A percentile compares a stretch with the other conserved stretches of the same genome.
These are phyloP conservation scores for Chymomyza caudatula DNA, from an alignment of 2,888 invertebrate genomes.

Conservation along the genomic window DNA sequence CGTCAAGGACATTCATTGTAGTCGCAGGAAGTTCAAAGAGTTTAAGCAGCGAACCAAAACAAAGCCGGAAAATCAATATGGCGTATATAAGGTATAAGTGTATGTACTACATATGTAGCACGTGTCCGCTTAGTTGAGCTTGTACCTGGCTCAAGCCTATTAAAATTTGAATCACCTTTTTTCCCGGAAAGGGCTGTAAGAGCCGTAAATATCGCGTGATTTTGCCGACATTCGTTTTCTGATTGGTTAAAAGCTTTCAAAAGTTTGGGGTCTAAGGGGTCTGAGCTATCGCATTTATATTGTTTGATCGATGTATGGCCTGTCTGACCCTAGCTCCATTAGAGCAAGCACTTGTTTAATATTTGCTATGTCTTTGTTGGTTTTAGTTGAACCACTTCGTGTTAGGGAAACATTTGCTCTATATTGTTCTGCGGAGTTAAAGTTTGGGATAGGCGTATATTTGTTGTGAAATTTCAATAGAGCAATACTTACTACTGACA, in stretches of 20 bases:
- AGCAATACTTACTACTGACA: constrained; percentile 45
- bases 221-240: constrained; percentile 49
- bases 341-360: constrained; percentile 30
- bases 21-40: constrained; percentile 65
- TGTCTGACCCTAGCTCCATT: constrained; percentile 22
- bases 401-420: constrained; percentile 36
- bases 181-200: neutral
- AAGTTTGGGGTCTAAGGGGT: neutral
- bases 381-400: constrained; percentile 31
- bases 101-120: constrained; percentile 37
- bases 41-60: constrained; percentile 35
- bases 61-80: constrained; percentile 53
- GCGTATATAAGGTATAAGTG: constrained; percentile 36
- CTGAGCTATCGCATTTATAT: constrained; percentile 1
- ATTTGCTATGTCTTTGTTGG: constrained; percentile 30
- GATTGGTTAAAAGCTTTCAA: constrained; percentile 41
- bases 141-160: constrained; percentile 4
- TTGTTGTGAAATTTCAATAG: constrained; percentile 52
- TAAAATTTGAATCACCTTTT: constrained; percentile 24
- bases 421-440: constrained; percentile 1
- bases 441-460: neutral
- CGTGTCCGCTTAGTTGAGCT: constrained; percentile 45
- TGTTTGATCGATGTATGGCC: constrained; percentile 66
- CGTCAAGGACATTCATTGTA: constrained; percentile 48
- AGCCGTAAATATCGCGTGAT: constrained; percentile 55